Evolutionary conservation across 1,140 invertebrate species (phyloP), one percentile per base, ranked within the genome.

Genomic region (Sipha flava): DNA sequence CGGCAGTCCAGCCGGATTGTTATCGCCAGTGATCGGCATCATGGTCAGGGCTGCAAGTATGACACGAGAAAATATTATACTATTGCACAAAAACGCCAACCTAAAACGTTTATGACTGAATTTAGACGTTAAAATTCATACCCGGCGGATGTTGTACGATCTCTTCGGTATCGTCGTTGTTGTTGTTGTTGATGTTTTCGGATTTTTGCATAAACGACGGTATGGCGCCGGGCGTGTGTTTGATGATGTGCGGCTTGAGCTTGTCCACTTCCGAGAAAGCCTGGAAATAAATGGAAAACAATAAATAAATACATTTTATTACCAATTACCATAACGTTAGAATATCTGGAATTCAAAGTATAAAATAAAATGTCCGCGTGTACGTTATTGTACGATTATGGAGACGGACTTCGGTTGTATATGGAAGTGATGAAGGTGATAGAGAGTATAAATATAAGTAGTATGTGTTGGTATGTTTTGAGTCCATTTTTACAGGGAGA

Each of bases 221-320:
- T 23, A 88, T 87, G 5, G 88, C 89, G 14, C 89, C 88, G 14
- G 87, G 88, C 80, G 88, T 90, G 82, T 92, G 91, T 83, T 92
- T 92, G 10, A 90, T 88, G n/a, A 92, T 88, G 84, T 92, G 91
- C 7, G 90, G 88, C 23, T 90, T 87, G 47, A 92, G 84, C 80
- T 89, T 88, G 77, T 92, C 90, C 26, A 91, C 82, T 81, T 92
- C 91, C 2, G 90, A 91, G 83, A 92, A 91, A 5, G 91, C 91
- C 85, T 88, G 23, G 79, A 12, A 82, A 70, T 4, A 7, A 29
- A 18, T 47, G 21, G 5, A 45, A 45, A 40, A n/a, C n/a, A 0
- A 62, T 34, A 62, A 21, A 62, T 34, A 34, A 18, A 34, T 7
- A 16, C 23, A 18, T 29, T 62, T 18, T 34, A 34, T n/a, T n/a